Evolutionary conservation across 1,140 invertebrate species (phyloP).

Genomic region (Myzus persicae): DNA sequence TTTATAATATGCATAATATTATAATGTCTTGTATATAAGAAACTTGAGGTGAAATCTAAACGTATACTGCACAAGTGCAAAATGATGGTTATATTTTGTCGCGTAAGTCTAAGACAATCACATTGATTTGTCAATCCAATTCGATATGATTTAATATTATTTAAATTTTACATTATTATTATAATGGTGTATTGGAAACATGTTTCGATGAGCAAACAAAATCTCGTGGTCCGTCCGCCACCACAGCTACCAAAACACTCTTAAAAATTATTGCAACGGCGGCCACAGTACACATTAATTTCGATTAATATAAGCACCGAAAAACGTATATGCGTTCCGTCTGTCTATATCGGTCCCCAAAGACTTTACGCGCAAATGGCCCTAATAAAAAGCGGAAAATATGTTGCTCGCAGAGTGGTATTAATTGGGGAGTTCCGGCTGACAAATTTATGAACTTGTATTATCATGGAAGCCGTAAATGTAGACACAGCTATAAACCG

Average conservation of each 20-base stretch:
- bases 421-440: conserved; percentile 3
- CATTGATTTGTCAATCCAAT: background rate
- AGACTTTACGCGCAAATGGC: conserved; percentile 23
- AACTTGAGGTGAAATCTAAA: background rate
- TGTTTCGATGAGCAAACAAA: background rate
- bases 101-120: background rate
- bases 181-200: background rate
- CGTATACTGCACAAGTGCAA: background rate
- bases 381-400: conserved; percentile 37
- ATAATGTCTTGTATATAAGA: background rate
- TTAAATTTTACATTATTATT: background rate
- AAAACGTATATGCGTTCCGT: background rate
- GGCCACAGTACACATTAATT: background rate
- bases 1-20: background rate
- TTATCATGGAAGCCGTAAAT: conserved; percentile 27
- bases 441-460: conserved; percentile 50
- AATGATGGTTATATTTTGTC: background rate
- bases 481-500: conserved; percentile 42
- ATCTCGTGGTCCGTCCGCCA: background rate
- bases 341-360: conserved; percentile 25
- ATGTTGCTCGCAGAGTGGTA: background rate
- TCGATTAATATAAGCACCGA: conserved; percentile 28
- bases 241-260: background rate
- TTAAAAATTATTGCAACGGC: background rate
- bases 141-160: background rate